Base-by-base conservation (phyloP, 2,797 vertebrate genomes). In the Pitangus sulphuratus region DNA sequence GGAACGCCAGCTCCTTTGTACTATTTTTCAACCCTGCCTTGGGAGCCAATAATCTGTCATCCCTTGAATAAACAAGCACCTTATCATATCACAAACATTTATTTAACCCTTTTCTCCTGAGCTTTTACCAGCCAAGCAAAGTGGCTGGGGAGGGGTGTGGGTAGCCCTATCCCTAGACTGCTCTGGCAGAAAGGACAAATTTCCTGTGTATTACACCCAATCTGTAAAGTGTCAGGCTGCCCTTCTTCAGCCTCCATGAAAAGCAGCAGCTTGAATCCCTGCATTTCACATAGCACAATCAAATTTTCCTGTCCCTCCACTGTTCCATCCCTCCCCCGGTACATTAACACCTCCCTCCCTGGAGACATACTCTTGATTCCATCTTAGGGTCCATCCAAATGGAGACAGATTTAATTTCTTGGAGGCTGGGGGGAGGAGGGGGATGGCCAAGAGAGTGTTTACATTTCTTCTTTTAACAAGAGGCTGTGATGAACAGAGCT, bases 21-120 rank as follows among this genome's bases (percentile, higher is more conserved):
- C 97, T 98, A 97, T 97, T 98, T 98, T 97, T 98, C 98, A 98
- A 89, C 93, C 95, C 97, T 97, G 97, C 95, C 97, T 98, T 98
- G 96, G 97, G 97, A 98, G 98, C 97, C 96, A 98, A 98, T 97
- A 96, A 98, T 98, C 98, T 98, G 98, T 98, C 98, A 98, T 97
- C 98, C 98, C 98, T 98, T 98, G 98, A 98, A 98, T 98, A 99
- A 99, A 99, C 98, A 99, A 98, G 98, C 98, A 99, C 98, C 99
- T 99, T 99, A 99, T 99, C 99, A 98, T 98, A 99, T 98, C 98
- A 99, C 99, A 99, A 99, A 99, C 99, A 99, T 99, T 99, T 99
- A 99, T 99, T 99, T 99, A 99, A 99, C 99, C 99, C 98, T 98
- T 98, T 98, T 98, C 98, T 98, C 98, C 97, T 97, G 97, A 96